Base-by-base conservation (phyloP, 2,113 vertebrate genomes). In the Psittacara wagleri region DNA sequence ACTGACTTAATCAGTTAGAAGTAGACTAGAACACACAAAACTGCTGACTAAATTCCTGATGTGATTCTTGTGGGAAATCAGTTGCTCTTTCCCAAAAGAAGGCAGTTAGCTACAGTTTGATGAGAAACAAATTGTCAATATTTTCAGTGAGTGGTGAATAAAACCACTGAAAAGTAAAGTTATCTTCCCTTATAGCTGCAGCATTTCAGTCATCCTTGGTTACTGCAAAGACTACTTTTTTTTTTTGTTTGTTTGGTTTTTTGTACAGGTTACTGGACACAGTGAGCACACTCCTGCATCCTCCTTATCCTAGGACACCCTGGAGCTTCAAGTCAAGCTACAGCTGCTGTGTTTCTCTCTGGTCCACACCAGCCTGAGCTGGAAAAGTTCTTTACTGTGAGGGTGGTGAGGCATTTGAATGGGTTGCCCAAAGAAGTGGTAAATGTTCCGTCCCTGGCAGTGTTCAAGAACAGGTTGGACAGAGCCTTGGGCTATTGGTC, bases 281-380 rank as follows among this genome's bases (percentile, higher is more conserved):
- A 35, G 17, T 16, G 49, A 33, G 12, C 4, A 41, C 10, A 6
- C 10, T 28, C 18, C 33, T 80, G 43, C 20, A 72, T 19, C 17
- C 11, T 46, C 7, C 16, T 28, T 20, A 25, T 33, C 8, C 35
- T 70, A n/a, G 33, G 57, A 70, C 18, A 41, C 3, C 31, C 20
- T 35, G 20, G 37, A 54, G 16, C 15, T 76, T 62, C 35, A 48
- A 49, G 14, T 13, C 31, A 55, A 75, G 18, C 5, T 64, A 5
- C 35, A 74, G 18, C 15, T 48, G 25, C 11, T 27, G n/a, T 1
- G 0, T 51, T 62, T 76, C 43, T 13, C 15, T 19, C 29, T 5
- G 6, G 13, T 10, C n/a, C n/a, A 18, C 9, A 20, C 3, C 1
- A 0, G 7, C 1, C 37, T 35, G 24, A 39, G 49, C 31, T 49